Evolutionary conservation across 2,113 vertebrate genomes (phyloP).

Genomic region (Elephas maximus): DNA sequence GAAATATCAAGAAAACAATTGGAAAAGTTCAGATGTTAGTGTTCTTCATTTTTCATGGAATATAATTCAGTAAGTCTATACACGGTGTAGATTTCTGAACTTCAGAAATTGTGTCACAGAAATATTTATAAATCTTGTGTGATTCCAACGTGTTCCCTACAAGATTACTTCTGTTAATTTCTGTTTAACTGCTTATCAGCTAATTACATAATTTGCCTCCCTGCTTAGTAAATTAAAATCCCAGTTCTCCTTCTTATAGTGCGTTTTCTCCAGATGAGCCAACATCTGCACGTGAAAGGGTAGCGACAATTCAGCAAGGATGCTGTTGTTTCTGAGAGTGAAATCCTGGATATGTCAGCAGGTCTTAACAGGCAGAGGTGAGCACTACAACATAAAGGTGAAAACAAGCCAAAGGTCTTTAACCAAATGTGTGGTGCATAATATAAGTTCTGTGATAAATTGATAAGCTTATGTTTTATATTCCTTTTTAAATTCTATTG

Average conservation of each 20-base stretch:
- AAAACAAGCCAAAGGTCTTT: slow-evolving; percentile 59
- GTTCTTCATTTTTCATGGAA: not conserved
- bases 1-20: not conserved
- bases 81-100: not conserved
- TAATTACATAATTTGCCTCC: slow-evolving; percentile 84
- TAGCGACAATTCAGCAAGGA: slow-evolving; percentile 55
- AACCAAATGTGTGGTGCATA: not conserved
- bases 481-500: not conserved
- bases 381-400: not conserved
- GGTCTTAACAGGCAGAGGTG: slow-evolving; percentile 42
- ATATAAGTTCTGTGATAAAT: not conserved
- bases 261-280: slow-evolving; percentile 77
- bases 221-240: slow-evolving; percentile 84
- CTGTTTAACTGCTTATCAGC: slow-evolving; percentile 77
- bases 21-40: not conserved
- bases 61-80: not conserved
- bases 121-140: slow-evolving; percentile 63
- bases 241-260: slow-evolving; percentile 66
- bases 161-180: slow-evolving; percentile 71
- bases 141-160: slow-evolving; percentile 49
- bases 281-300: slow-evolving; percentile 75
- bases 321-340: slow-evolving; percentile 27
- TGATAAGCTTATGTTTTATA: not conserved
- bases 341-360: slow-evolving; percentile 72
- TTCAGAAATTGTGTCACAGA: slow-evolving; percentile 42